A percentile compares a stretch with the other conserved stretches of the same genome.
phyloP scores from a whole-genome alignment of 2,888 invertebrate genomes.

The Apamea monoglypha region DNA sequence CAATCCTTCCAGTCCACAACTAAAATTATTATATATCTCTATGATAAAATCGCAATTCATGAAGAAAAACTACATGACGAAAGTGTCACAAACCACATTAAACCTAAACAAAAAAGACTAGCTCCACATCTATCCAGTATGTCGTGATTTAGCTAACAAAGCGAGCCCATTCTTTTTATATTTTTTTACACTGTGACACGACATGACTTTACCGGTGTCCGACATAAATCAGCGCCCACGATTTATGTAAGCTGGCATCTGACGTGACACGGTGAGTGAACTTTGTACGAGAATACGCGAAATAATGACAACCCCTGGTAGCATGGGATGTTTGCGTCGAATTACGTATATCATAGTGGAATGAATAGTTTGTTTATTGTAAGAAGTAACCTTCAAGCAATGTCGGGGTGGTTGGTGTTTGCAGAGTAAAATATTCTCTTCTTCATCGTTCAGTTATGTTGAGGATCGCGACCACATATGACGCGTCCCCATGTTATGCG shows the following conservation, averaged over 20 bases:
- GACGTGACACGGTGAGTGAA: conserved; percentile 49
- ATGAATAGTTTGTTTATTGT: background rate
- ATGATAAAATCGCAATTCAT: background rate
- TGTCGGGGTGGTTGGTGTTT: background rate
- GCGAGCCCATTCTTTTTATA: conserved; percentile 39
- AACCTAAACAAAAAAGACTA: conserved; percentile 18
- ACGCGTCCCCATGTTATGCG: background rate
- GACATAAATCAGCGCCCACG: conserved; percentile 63
- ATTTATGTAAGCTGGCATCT: conserved; percentile 58
- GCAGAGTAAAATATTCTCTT: background rate
- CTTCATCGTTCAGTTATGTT: background rate
- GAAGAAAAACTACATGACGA: background rate
- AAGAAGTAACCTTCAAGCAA: background rate
- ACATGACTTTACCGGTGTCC: conserved; percentile 62
- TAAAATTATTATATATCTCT: background rate
- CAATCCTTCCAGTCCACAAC: background rate
- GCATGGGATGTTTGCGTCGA: conserved; percentile 8
- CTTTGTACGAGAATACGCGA: conserved; percentile 8
- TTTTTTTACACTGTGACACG: conserved; percentile 57
- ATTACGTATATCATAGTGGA: background rate
- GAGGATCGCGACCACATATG: background rate
- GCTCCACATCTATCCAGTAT: background rate
- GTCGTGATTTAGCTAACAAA: conserved; percentile 50
- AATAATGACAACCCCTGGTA: conserved; percentile 25
- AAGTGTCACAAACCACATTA: conserved; percentile 8